Conservation (phyloP, 1,140 invertebrate genomes). For the Magallana angulata region DNA sequence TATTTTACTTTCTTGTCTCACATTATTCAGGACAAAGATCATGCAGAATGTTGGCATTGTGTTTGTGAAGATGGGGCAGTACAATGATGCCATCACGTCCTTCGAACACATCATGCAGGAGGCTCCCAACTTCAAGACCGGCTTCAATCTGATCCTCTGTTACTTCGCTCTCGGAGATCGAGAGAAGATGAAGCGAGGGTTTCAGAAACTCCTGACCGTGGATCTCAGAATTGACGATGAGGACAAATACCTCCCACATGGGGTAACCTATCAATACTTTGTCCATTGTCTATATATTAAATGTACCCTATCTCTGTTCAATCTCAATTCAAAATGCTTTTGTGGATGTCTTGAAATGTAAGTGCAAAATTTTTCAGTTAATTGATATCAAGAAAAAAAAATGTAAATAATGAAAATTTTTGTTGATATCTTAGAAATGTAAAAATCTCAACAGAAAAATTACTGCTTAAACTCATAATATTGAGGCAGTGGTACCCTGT, state of each 20-base stretch:
- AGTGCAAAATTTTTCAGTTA: no score
- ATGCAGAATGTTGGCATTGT: conserved; percentile 99
- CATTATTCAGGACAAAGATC: conserved; percentile 90
- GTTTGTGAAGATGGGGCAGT: conserved; percentile 97
- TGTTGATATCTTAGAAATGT: no score
- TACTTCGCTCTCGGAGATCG: conserved; percentile 95
- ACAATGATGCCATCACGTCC: conserved; percentile 95
- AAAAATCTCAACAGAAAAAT: no score
- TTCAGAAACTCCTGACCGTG: conserved; percentile 93
- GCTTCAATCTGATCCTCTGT: conserved; percentile 94
- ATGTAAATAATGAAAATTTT: no score
- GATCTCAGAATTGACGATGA: conserved; percentile 91
- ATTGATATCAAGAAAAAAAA: no score
- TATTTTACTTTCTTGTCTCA: no score
- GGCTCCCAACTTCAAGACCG: conserved; percentile 91
- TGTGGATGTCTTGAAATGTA: no score
- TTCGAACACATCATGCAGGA: conserved; percentile 99
- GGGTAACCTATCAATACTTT: conserved; percentile 68
- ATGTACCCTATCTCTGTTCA: no score
- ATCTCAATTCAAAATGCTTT: no score
- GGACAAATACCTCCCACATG: conserved; percentile 85
- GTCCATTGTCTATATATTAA: neutral
- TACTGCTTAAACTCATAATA: neutral
- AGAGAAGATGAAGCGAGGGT: conserved; percentile 96
- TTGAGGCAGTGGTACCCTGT: neutral